Evolutionary conservation across 2,888 invertebrate genomes (phyloP).

Genomic region (Patella depressa): DNA sequence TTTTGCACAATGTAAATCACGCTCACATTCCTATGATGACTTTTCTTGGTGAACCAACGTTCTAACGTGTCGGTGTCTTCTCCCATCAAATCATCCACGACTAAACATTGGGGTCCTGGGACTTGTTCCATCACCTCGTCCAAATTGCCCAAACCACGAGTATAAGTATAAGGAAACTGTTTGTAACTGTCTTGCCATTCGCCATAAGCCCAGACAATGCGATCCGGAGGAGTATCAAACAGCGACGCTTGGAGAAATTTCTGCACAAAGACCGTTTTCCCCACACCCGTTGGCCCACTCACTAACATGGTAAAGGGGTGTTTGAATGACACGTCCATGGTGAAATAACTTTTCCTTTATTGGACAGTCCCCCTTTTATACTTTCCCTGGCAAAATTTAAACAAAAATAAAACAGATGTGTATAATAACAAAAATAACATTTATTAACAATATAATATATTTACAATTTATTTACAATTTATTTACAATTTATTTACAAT

Average conservation of each 20-base stretch:
- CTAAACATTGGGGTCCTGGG: not conserved
- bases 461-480: too few relatives aligned
- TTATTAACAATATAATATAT: too few relatives aligned
- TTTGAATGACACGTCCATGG: not conserved
- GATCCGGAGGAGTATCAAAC: not conserved
- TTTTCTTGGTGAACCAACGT: slow-evolving; percentile 7
- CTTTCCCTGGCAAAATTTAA: not conserved
- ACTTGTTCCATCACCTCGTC: slow-evolving; percentile 3
- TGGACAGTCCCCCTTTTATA: not conserved
- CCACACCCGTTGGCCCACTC: not conserved
- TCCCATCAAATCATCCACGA: slow-evolving; percentile 12
- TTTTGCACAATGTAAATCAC: slow-evolving; percentile 16
- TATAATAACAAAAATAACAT: too few relatives aligned
- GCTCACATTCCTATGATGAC: slow-evolving; percentile 20
- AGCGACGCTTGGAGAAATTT: not conserved
- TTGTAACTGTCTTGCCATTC: not conserved
- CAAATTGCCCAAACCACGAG: not conserved
- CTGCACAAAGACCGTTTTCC: not conserved
- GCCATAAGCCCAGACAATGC: not conserved
- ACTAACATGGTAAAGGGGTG: slow-evolving; percentile 3
- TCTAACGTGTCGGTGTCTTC: not conserved
- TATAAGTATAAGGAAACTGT: not conserved
- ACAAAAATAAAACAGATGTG: not conserved
- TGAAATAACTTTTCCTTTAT: not conserved
- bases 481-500: too few relatives aligned